Evolutionary conservation across 2,888 invertebrate species (phyloP), one percentile per base, ranked within the genome.

Genomic region (Latrodectus hesperus): DNA sequence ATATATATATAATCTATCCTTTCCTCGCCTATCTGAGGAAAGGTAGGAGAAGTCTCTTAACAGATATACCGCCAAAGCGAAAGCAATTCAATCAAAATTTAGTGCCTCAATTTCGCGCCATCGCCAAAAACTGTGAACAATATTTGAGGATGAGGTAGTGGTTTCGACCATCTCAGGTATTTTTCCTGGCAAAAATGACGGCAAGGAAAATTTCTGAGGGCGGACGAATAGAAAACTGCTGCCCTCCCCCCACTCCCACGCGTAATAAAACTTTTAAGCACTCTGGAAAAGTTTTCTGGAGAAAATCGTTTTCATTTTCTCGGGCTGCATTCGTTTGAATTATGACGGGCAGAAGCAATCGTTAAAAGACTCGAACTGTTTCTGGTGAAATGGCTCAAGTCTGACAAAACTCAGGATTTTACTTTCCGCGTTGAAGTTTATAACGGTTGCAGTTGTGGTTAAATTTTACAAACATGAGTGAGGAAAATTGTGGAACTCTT

Each of bases 281-380:
- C 14, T 60, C 60, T 60, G 60, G 60, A 60, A 60, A 60, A 60
- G 60, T 60, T 60, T 60, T 60, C 14, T 60, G 60, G 60, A 60
- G 60, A 60, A 60, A 60, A 60, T 60, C 60, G 60, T 60, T 60
- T 60, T 60, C 60, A 60, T 60, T 60, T 60, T 60, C 60, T 12
- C 14, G 60, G n/a, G n/a, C 60, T 60, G 12, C 60, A 16, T 38
- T 38, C 38, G 38, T 3, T 60, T 60, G 60, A 60, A n/a, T 60
- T 60, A 60, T 60, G 60, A 60, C 60, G 12, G 16, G 60, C 10
- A n/a, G 12, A 16, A 12, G 60, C n/a, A 60, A 60, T 60, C 60
- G 60, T 60, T 60, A 60, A 11, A n/a, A n/a, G 12, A 16, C n/a
- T 60, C 12, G 60, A 12, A 60, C 14, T 60, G 12, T 60, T 60